Evolutionary conservation across 2,797 vertebrate species (phyloP).

Genomic region (Gymnoscopelus microlampas): DNA sequence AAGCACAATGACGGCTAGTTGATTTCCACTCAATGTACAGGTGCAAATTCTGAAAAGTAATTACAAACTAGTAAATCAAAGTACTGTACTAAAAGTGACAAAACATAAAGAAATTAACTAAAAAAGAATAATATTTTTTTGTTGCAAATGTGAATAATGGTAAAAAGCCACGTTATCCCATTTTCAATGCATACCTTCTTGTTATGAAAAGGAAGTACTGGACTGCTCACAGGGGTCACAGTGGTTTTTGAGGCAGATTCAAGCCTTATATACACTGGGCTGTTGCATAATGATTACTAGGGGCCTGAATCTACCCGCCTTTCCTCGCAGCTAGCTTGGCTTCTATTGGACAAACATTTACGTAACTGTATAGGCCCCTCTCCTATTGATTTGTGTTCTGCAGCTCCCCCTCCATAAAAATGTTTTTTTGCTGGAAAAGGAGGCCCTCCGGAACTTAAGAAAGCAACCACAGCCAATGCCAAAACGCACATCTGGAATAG

Average conservation of each 20-base stretch:
- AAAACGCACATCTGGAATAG: constrained; percentile 50
- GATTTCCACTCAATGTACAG: not conserved
- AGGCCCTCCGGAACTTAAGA: constrained; percentile 29
- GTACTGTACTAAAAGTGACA: not conserved
- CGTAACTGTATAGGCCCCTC: constrained; percentile 58
- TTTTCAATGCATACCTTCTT: constrained; percentile 61
- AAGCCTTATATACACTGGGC: constrained; percentile 74
- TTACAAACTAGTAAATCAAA: not conserved
- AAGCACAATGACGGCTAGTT: not conserved
- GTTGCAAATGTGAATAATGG: constrained; percentile 1
- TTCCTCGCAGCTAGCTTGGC: constrained; percentile 36
- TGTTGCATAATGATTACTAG: constrained; percentile 68
- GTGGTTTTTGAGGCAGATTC: constrained; percentile 17
- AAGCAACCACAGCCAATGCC: constrained; percentile 28
- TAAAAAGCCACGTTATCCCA: constrained; percentile 2
- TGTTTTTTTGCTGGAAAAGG: constrained; percentile 34
- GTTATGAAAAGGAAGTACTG: constrained; percentile 21
- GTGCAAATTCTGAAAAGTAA: not conserved
- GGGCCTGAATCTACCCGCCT: constrained; percentile 41
- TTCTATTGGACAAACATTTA: constrained; percentile 75
- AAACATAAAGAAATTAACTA: not conserved
- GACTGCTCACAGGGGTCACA: constrained; percentile 49
- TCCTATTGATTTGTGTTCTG: constrained; percentile 59
- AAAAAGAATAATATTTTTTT: not conserved
- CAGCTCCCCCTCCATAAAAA: constrained; percentile 3